These are phyloP conservation scores for Gasterosteus aculeatus DNA, from an alignment of 2,113 vertebrate genomes.

Conservation along the genomic window DNA sequence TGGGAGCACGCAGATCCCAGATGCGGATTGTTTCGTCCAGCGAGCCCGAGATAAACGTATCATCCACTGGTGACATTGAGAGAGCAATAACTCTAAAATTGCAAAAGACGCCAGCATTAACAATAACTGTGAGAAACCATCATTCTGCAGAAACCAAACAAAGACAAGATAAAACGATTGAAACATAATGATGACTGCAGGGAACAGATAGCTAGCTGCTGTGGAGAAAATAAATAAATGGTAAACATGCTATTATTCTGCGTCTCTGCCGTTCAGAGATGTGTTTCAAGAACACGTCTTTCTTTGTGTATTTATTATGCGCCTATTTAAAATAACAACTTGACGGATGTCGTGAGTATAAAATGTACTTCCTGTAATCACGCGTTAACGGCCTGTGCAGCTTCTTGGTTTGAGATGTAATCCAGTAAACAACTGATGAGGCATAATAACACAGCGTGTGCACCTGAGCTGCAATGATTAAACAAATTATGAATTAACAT, in stretches of 20 bases:
- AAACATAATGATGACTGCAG: neutral
- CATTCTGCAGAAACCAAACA: neutral
- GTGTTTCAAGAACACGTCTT: neutral
- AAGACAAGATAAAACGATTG: neutral
- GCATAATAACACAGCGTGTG: neutral
- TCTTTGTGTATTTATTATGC: neutral
- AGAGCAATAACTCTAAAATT: constrained; percentile 92
- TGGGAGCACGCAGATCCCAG: constrained; percentile 96
- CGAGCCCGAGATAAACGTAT: constrained; percentile 96
- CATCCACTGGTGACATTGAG: constrained; percentile 98
- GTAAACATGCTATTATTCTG: neutral
- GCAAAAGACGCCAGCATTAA: neutral
- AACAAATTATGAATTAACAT: neutral
- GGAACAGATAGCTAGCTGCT: neutral
- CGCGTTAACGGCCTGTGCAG: neutral
- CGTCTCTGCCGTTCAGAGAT: neutral
- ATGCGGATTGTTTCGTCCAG: constrained; percentile 96
- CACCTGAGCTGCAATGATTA: neutral
- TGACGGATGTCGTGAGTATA: neutral
- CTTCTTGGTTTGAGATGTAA: neutral
- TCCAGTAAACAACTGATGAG: neutral
- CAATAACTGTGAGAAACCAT: too few species aligned
- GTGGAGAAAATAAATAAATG: neutral
- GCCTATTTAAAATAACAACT: neutral
- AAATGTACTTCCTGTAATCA: neutral